These are phyloP conservation scores for Nyctibius bracteatus DNA, from an alignment of 2,113 vertebrate species.

Conservation along the genomic window DNA sequence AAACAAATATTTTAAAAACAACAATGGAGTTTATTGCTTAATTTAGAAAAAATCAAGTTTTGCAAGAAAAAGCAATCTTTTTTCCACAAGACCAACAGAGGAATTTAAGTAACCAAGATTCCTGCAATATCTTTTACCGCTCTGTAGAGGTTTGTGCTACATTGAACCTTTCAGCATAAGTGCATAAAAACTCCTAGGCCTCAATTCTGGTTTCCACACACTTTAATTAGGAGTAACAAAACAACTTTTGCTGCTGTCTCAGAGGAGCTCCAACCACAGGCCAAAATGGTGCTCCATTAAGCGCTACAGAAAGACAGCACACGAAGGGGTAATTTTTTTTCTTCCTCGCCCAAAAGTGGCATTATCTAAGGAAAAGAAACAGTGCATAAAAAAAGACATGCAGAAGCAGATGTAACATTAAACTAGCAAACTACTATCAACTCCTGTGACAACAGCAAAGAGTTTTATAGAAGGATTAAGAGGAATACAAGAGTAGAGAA, in stretches of 20 bases:
- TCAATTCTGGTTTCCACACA: neutral
- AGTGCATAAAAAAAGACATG: neutral
- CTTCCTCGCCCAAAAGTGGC: neutral
- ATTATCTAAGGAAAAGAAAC: neutral
- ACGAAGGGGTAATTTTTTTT: neutral
- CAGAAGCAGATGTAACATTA: neutral
- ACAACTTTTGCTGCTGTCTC: neutral
- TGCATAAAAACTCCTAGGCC: neutral
- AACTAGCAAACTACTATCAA: neutral
- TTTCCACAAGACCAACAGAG: neutral
- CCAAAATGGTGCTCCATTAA: neutral
- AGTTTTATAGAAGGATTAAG: neutral
- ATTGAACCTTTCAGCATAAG: neutral
- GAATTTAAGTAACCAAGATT: neutral
- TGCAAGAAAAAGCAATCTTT: neutral
- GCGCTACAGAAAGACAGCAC: neutral
- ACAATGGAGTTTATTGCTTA: neutral
- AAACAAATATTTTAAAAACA: fast-evolving
- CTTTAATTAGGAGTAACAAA: neutral
- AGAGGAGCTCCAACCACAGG: neutral
- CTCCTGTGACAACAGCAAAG: neutral
- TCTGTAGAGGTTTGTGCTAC: fast-evolving
- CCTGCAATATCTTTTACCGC: neutral
- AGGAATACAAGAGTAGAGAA: neutral
- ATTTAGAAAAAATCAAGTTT: neutral